These are phyloP conservation scores for Cassiopea xamachana DNA, from an alignment of 30 jellyfish, hydroid and myxozoan genomes.

Conservation along the genomic window DNA sequence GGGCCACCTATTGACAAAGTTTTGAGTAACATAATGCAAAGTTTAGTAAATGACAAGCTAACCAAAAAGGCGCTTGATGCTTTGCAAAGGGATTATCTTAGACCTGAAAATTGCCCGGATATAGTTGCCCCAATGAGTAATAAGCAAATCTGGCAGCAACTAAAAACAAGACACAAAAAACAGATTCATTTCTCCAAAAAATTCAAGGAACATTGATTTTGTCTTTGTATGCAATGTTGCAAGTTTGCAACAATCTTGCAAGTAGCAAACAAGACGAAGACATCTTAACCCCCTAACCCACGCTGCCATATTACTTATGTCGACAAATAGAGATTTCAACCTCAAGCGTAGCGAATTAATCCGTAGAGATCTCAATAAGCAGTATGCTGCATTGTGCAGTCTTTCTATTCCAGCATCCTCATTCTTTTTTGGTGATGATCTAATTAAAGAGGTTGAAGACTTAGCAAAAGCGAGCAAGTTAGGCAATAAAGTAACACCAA, in stretches of 20 bases:
- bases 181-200: neutral
- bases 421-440: neutral
- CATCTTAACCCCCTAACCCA: constrained; percentile 18
- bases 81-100: constrained; percentile 16
- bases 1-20: constrained; percentile 40
- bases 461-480: constrained; percentile 1
- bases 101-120: constrained; percentile 31
- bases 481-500: too few species aligned
- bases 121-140: constrained; percentile 25
- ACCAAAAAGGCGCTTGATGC: constrained; percentile 27
- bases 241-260: constrained; percentile 36
- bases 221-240: constrained; percentile 31
- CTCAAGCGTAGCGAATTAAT: too few species aligned
- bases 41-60: constrained; percentile 20
- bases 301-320: constrained; percentile 4
- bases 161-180: constrained; percentile 11
- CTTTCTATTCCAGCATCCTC: too few species aligned
- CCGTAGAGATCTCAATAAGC: too few species aligned
- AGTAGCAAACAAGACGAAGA: neutral
- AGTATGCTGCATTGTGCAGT: too few species aligned
- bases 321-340: too few species aligned
- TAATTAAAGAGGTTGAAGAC: constrained; percentile 39
- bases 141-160: constrained; percentile 27
- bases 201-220: constrained; percentile 18
- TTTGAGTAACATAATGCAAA: constrained; percentile 41